phyloP scores from a whole-genome alignment of 2,113 vertebrate species.

The Phrynocephalus versicolor region DNA sequence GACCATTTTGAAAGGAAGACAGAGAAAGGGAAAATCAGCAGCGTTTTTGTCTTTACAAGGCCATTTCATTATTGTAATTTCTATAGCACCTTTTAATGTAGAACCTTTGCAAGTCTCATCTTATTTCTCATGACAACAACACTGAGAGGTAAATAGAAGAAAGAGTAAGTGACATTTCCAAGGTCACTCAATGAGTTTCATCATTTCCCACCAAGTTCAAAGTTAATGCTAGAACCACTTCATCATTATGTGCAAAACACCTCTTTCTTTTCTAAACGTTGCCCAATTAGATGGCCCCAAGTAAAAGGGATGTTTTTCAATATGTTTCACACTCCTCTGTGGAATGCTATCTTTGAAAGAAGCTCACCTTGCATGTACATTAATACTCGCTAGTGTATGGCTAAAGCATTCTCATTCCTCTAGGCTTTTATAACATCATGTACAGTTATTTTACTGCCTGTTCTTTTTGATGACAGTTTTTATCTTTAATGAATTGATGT shows the following conservation, averaged over 20 bases:
- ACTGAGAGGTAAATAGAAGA: not conserved
- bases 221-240: not conserved
- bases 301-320: not conserved
- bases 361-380: not conserved
- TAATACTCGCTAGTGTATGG: not conserved
- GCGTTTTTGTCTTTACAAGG: not conserved
- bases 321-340: not conserved
- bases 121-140: not conserved
- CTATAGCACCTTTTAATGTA: slow-evolving; percentile 22
- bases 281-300: not conserved
- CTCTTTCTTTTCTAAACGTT: not conserved
- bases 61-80: slow-evolving; percentile 37
- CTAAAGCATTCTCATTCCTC: not conserved
- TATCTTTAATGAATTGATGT: not conserved
- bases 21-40: slow-evolving; percentile 19
- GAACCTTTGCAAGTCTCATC: not conserved
- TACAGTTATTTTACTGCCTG: not conserved
- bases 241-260: not conserved
- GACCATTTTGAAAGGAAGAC: not conserved
- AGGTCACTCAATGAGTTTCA: not conserved
- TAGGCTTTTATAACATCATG: not conserved
- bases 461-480: not conserved
- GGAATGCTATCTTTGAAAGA: not conserved
- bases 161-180: not conserved
- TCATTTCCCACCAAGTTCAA: too few species aligned